Evolutionary conservation across 1,140 invertebrate species (phyloP).

Genomic region (Calephelis virginiensis): DNA sequence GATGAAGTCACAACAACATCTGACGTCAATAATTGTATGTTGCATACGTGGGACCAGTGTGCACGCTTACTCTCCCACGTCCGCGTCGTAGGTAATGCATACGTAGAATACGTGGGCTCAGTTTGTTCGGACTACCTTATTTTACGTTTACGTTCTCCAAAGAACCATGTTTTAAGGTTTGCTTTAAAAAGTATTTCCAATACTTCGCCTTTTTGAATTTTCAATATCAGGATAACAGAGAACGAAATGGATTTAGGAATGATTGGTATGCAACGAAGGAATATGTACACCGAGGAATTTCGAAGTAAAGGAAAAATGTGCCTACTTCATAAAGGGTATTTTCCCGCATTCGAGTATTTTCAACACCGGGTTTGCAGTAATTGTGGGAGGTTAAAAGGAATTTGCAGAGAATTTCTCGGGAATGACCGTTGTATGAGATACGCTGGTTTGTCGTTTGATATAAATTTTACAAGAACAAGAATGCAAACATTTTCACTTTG

Average conservation of each 20-base stretch:
- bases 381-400: slow-evolving; percentile 36
- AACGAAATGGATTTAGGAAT: slow-evolving; percentile 45
- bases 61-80: too few species aligned
- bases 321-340: slow-evolving; percentile 63
- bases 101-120: too few species aligned
- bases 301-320: slow-evolving; percentile 32
- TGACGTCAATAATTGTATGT: too few species aligned
- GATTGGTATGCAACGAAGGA: slow-evolving; percentile 48
- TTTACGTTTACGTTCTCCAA: too few species aligned
- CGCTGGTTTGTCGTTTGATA: too few species aligned
- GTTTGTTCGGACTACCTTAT: too few species aligned
- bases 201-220: slow-evolving; percentile 71
- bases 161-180: slow-evolving; percentile 26
- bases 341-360: slow-evolving; percentile 78
- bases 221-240: slow-evolving; percentile 54
- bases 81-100: too few species aligned
- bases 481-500: too few species aligned
- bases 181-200: slow-evolving; percentile 59
- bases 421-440: background rate
- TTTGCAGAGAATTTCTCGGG: slow-evolving; percentile 16
- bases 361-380: slow-evolving; percentile 57
- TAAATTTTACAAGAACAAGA: too few species aligned
- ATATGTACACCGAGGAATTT: slow-evolving; percentile 21
- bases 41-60: too few species aligned
- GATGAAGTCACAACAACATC: too few species aligned